A percentile compares a stretch with the other conserved stretches of the same genome.
These are phyloP conservation scores for Gallinago media DNA, from an alignment of 2,113 vertebrate species.

Conservation along the genomic window DNA sequence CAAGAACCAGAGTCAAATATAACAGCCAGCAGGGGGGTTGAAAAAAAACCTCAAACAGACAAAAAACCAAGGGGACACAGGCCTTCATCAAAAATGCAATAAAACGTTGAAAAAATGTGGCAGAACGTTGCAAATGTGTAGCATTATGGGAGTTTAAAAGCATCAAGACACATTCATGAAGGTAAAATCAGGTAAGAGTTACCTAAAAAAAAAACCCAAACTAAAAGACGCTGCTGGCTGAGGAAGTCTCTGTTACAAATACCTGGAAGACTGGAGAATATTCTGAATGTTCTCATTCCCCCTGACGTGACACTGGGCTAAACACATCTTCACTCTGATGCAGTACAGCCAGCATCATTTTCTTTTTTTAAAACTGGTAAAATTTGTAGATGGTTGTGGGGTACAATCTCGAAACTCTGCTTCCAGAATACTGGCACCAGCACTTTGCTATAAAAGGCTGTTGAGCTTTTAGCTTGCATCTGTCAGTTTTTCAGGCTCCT, in stretches of 20 bases:
- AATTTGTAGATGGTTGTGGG: neutral
- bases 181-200: neutral
- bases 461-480: neutral
- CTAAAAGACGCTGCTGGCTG: rapidly evolving
- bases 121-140: neutral
- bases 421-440: neutral
- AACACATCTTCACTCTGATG: neutral
- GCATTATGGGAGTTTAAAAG: neutral
- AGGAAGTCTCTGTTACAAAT: neutral
- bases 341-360: neutral
- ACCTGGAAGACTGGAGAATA: neutral
- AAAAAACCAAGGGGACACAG: neutral
- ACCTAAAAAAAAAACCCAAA: neutral
- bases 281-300: neutral
- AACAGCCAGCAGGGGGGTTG: neutral
- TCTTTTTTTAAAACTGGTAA: neutral
- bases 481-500: neutral
- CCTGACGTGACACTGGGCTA: neutral
- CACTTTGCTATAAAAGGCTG: neutral
- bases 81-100: neutral
- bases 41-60: neutral
- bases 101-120: neutral
- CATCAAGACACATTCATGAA: neutral
- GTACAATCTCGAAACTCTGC: neutral
- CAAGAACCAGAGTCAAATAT: rapidly evolving